Evolutionary conservation across 2,888 invertebrate species (phyloP).

Genomic region (Sphaerolaimus hirsutus): DNA sequence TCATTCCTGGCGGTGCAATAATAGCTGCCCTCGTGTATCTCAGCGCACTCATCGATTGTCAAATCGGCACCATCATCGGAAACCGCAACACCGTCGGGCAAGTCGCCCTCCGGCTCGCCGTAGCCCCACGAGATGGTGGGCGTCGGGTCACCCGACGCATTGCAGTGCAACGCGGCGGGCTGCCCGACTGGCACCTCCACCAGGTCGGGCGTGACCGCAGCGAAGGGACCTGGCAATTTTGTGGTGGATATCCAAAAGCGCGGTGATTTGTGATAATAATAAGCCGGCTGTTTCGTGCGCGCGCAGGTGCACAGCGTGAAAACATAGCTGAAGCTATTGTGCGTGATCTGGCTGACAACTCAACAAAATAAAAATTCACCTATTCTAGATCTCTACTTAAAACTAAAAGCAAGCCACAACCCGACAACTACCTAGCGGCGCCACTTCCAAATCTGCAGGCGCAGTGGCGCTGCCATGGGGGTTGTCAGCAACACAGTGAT

Average conservation of each 20-base stretch:
- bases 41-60: too few species aligned
- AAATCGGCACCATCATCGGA: neutral
- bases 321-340: too few species aligned
- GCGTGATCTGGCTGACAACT: too few species aligned
- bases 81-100: neutral
- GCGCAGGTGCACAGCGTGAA: too few species aligned
- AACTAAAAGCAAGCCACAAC: neutral
- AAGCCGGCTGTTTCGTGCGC: too few species aligned
- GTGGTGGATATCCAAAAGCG: too few species aligned
- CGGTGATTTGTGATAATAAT: too few species aligned
- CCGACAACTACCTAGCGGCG: neutral
- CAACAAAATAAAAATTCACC: too few species aligned
- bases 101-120: neutral
- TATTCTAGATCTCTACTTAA: too few species aligned
- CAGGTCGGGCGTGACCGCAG: conserved; percentile 7
- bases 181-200: too few species aligned
- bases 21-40: neutral
- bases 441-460: neutral
- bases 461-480: neutral
- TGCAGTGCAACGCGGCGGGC: conserved; percentile 25
- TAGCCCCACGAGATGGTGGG: conserved; percentile 26
- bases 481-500: neutral
- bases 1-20: neutral
- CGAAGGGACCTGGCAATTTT: neutral
- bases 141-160: conserved; percentile 25